Evolutionary conservation across 2,797 vertebrate species (phyloP).

Genomic region (Hippocampus kuda): DNA sequence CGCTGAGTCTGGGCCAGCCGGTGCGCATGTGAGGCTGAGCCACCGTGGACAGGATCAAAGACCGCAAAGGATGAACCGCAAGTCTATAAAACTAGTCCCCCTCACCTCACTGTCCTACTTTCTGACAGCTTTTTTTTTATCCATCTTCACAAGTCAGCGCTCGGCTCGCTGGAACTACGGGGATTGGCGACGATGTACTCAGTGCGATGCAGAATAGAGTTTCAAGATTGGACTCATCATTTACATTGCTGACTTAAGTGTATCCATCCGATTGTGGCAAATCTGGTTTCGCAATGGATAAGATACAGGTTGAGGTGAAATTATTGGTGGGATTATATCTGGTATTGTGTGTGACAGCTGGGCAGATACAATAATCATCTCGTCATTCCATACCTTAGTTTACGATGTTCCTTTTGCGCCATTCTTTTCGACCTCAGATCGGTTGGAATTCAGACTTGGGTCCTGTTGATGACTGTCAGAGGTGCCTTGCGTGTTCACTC

Average conservation of each 20-base stretch:
- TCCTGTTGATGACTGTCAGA: conserved; percentile 6
- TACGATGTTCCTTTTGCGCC: background rate
- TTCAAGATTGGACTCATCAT: background rate
- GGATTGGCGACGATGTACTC: conserved; percentile 11
- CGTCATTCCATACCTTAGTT: background rate
- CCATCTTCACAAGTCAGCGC: conserved; percentile 7
- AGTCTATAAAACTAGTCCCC: conserved; percentile 28
- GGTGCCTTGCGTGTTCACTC: conserved; percentile 16
- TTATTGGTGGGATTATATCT: background rate
- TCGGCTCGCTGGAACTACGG: conserved; percentile 15
- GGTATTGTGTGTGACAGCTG: background rate
- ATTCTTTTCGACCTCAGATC: background rate
- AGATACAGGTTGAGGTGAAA: background rate
- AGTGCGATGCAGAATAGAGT: background rate
- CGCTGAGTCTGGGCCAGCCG: conserved; percentile 21
- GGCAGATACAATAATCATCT: background rate
- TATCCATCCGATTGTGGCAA: background rate
- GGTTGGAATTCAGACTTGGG: background rate
- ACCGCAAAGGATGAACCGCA: conserved; percentile 29
- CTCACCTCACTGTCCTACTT: conserved; percentile 49
- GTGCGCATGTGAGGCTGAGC: conserved; percentile 26
- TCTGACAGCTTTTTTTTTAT: conserved; percentile 20
- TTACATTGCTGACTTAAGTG: background rate
- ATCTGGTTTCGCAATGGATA: background rate
- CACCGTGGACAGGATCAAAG: conserved; percentile 50